Percentiles rank a stretch among this genome's conserved stretches.
Evolutionary conservation across 1,140 invertebrate species (phyloP).

Genomic region (Micrasema longulum): DNA sequence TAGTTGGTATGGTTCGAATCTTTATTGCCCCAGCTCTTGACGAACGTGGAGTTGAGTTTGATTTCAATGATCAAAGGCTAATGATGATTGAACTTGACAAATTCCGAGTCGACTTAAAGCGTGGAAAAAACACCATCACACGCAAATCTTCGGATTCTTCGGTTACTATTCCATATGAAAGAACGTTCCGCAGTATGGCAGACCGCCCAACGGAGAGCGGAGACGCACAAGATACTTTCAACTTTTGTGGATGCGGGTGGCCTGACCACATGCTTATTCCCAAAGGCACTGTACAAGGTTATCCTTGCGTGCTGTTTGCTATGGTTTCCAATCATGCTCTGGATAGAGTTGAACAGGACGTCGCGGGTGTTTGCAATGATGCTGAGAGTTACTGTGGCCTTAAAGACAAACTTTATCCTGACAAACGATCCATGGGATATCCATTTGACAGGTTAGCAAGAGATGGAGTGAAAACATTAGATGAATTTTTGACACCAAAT

Average conservation of each 20-base stretch:
- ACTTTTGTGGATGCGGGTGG: slow-evolving; percentile 90
- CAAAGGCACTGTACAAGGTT: slow-evolving; percentile 77
- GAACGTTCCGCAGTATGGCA: slow-evolving; percentile 70
- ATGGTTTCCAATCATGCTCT: slow-evolving; percentile 83
- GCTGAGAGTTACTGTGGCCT: slow-evolving; percentile 78
- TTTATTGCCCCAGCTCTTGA: slow-evolving; percentile 80
- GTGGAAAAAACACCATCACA: slow-evolving; percentile 74
- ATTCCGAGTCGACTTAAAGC: slow-evolving; percentile 72
- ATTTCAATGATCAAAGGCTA: slow-evolving; percentile 74
- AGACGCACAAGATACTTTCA: slow-evolving; percentile 71
- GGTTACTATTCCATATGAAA: slow-evolving; percentile 80
- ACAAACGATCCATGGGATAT: slow-evolving; percentile 77
- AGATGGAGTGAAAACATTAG: slow-evolving; percentile 67
- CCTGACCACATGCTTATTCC: slow-evolving; percentile 87
- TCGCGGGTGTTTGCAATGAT: slow-evolving; percentile 68
- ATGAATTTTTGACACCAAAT: slow-evolving; percentile 70
- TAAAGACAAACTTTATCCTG: slow-evolving; percentile 75
- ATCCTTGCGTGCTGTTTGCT: slow-evolving; percentile 78
- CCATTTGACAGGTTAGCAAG: slow-evolving; percentile 74
- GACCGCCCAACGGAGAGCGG: slow-evolving; percentile 34
- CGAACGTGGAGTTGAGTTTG: slow-evolving; percentile 73
- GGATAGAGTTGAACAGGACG: slow-evolving; percentile 65
- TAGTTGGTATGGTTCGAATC: slow-evolving; percentile 78
- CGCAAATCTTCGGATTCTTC: slow-evolving; percentile 74
- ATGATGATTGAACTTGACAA: slow-evolving; percentile 85